Conservation (phyloP, 2,113 vertebrate genomes). For the Glaucidium brasilianum region DNA sequence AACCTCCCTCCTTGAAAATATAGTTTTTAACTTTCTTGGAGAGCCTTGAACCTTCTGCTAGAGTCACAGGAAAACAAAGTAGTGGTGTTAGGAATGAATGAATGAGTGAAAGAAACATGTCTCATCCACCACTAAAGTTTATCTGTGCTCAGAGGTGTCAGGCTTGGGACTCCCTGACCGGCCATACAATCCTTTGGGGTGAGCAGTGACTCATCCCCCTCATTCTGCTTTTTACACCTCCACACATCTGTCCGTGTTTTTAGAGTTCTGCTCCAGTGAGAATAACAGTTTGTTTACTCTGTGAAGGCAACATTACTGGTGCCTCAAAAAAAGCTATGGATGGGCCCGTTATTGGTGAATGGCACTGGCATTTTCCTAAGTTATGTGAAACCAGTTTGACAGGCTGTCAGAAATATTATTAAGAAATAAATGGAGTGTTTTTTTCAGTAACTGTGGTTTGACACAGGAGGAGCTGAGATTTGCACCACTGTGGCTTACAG, state of each 20-base stretch:
- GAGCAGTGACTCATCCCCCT: not conserved
- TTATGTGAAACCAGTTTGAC: not conserved
- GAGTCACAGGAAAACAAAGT: not conserved
- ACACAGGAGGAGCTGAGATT: not conserved
- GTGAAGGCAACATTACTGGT: not conserved
- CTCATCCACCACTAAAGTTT: not conserved
- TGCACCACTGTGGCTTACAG: not conserved
- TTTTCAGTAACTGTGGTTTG: not conserved
- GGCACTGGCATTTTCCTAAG: not conserved
- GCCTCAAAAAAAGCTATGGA: not conserved
- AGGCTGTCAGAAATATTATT: not conserved
- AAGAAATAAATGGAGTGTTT: not conserved
- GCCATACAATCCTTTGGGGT: not conserved
- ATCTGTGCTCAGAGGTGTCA: not conserved
- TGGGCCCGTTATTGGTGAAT: not conserved
- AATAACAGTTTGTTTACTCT: not conserved
- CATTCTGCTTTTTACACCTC: not conserved
- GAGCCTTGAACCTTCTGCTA: not conserved
- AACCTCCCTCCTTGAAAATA: not conserved
- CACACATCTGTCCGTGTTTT: not conserved
- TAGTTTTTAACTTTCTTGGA: not conserved
- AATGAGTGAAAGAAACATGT: not conserved
- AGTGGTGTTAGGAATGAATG: not conserved
- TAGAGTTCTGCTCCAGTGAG: not conserved
- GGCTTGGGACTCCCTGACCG: not conserved